Base-by-base conservation (phyloP, 1,140 invertebrate species). In the Brachionus angularis region DNA sequence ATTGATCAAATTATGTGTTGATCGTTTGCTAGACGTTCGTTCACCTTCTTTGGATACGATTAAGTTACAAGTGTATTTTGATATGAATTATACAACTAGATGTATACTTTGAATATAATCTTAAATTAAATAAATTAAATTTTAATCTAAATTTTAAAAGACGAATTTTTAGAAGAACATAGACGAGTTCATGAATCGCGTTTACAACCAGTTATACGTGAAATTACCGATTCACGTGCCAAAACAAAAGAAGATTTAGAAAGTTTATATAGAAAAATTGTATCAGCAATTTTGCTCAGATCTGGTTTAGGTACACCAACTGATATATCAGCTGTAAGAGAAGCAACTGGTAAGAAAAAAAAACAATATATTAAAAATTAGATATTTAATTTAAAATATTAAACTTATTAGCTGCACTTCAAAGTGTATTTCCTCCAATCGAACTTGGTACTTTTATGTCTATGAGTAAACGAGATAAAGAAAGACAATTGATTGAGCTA, bases 31-130 rank as follows among this genome's bases (percentile, higher is more conserved):
- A 75, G 78, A 81, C 64, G 74, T 72, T 7, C 72, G 75, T n/a
- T 80, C 79, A 23, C 79, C 81, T 55, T 76, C 80, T 7, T 64
- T 83, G 64, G 81, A 83, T 61, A 83, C 81, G 8, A 78, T 83
- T 7, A 83, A 83, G 74, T 88, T 88, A 83, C 88, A 89, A 75
- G 84, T 87, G 52, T 85, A 87, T 72, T 88, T 88, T 77, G 82
- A 84, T 25, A 86, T 85, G 73, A 85, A 87, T 74, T 88, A 88
- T 76, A 85, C 85, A 18, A 83, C 83, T 25, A 82, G 84, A 83
- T 78, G 81, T 82, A 72, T 5, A n/a, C 1, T 39, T 39, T 44
- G 29, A 36, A 44, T 36, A 5, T 25, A 14, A 55, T 7, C 14
- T 10, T 53, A 25, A 12, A 73, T 75, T 16, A 29, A 77, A 2